Percentiles rank a stretch among this genome's conserved stretches.
These are phyloP conservation scores for Erebia ligea DNA, from an alignment of 2,888 invertebrate species.

Conservation along the genomic window DNA sequence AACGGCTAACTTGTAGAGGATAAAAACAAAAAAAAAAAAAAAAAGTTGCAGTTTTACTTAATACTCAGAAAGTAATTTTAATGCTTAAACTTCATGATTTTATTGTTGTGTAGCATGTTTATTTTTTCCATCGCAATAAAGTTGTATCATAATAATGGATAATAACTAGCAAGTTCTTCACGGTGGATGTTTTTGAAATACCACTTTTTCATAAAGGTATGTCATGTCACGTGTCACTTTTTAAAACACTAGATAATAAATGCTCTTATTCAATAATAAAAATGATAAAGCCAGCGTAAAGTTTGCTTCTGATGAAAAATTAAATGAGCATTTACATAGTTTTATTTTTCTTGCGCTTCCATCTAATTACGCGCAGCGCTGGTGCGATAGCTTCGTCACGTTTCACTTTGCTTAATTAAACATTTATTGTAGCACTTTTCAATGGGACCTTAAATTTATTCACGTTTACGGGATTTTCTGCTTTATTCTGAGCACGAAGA, in stretches of 20 bases:
- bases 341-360: slow-evolving; percentile 51
- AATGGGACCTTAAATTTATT: slow-evolving; percentile 39
- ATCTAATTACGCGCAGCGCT: slow-evolving; percentile 58
- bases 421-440: slow-evolving; percentile 56
- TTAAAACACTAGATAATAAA: background rate
- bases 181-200: too few species aligned
- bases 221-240: background rate
- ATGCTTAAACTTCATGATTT: too few species aligned
- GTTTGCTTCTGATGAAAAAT: slow-evolving; percentile 25
- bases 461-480: slow-evolving; percentile 24
- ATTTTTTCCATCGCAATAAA: too few species aligned
- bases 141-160: too few species aligned
- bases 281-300: background rate
- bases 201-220: too few species aligned
- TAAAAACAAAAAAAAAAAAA: too few species aligned
- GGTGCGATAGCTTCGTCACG: slow-evolving; percentile 58
- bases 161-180: too few species aligned
- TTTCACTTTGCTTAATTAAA: slow-evolving; percentile 69
- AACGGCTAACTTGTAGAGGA: too few species aligned
- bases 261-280: background rate
- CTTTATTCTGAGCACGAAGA: slow-evolving; percentile 26
- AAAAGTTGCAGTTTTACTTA: too few species aligned
- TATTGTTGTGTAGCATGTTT: too few species aligned
- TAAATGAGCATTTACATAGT: slow-evolving; percentile 40
- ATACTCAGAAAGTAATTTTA: too few species aligned